Conservation (phyloP, 2,888 invertebrate genomes). For the Acleris literana region DNA sequence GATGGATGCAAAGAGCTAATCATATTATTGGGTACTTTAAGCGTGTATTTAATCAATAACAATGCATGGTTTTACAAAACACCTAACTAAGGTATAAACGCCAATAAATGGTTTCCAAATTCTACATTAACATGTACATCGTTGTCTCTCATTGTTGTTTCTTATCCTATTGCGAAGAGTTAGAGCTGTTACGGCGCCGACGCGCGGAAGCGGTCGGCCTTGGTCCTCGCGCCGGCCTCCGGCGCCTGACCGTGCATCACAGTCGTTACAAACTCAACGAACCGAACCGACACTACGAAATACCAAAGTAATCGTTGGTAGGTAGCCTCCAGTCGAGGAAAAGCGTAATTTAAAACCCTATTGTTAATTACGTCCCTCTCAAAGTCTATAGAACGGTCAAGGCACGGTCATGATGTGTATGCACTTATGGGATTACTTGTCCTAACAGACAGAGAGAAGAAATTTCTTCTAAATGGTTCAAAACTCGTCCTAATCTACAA, state of each 20-base stretch:
- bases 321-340: conserved; percentile 62
- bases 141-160: conserved; percentile 71
- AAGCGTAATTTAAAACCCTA: conserved; percentile 76
- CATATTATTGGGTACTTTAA: conserved; percentile 18
- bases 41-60: conserved; percentile 12
- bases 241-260: conserved; percentile 52
- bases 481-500: conserved; percentile 80
- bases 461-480: conserved; percentile 79
- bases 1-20: conserved; percentile 32
- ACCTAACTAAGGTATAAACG: conserved; percentile 46
- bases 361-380: conserved; percentile 83
- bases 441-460: conserved; percentile 78
- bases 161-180: conserved; percentile 70
- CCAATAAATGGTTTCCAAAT: conserved; percentile 62
- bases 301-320: conserved; percentile 70
- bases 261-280: conserved; percentile 56
- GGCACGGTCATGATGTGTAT: conserved; percentile 84
- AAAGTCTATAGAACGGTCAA: conserved; percentile 83
- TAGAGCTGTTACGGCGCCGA: conserved; percentile 65
- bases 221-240: conserved; percentile 70
- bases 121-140: conserved; percentile 63
- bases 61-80: conserved; percentile 28
- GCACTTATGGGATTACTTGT: conserved; percentile 79
- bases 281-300: conserved; percentile 66
- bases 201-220: conserved; percentile 63